phyloP scores from a whole-genome alignment of 2,888 invertebrate species.

The Macrophya alboannulata region DNA sequence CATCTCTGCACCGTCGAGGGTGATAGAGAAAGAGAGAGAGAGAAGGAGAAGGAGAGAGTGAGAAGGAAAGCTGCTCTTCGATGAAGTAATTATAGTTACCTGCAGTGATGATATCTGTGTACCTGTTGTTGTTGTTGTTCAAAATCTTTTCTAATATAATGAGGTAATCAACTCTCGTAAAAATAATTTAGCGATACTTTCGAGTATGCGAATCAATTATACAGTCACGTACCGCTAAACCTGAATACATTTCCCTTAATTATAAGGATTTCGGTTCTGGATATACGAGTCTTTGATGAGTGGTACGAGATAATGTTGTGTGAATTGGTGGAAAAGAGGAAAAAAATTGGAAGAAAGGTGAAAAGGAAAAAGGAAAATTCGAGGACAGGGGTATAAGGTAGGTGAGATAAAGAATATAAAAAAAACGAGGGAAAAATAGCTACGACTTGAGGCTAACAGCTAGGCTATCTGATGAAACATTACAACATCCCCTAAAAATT shows the following conservation, averaged over 20 bases:
- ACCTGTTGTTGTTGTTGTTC: background rate
- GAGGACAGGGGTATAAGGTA: background rate
- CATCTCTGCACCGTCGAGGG: background rate
- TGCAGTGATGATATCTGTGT: background rate
- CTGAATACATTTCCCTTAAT: constrained; percentile 1
- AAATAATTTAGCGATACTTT: background rate
- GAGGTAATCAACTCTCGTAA: background rate
- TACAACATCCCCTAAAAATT: constrained; percentile 29
- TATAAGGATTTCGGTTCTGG: background rate
- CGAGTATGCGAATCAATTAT: constrained; percentile 2
- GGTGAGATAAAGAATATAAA: background rate
- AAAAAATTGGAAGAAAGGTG: background rate
- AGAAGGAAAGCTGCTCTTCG: background rate
- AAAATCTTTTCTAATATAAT: background rate
- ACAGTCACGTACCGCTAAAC: background rate
- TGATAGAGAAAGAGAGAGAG: background rate
- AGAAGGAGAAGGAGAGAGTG: background rate
- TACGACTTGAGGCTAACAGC: background rate
- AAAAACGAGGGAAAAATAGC: background rate
- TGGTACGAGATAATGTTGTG: background rate
- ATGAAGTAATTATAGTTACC: background rate
- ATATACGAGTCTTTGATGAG: background rate
- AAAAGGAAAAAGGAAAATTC: background rate
- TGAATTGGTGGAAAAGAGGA: background rate
- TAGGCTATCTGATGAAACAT: constrained; percentile 16